phyloP scores from a whole-genome alignment of 1,140 invertebrate genomes.

The Asobara japonica region DNA sequence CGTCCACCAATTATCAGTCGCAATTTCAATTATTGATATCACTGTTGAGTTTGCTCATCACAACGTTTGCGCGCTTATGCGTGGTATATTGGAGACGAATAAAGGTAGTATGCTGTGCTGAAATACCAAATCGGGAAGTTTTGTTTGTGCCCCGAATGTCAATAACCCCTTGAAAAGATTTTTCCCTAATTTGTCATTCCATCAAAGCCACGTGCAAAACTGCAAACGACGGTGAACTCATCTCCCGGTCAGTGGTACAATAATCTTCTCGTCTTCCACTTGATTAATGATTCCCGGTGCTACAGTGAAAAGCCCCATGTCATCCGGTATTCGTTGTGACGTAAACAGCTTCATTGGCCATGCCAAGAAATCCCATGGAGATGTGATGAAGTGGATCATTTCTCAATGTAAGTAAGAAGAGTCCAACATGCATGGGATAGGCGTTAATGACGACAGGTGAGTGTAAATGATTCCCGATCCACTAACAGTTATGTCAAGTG shows the following conservation, averaged over 20 bases:
- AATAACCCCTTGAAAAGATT: too few relatives aligned
- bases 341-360: slow-evolving; percentile 48
- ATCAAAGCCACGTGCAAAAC: not conserved
- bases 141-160: too few relatives aligned
- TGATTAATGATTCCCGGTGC: slow-evolving; percentile 59
- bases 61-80: too few relatives aligned
- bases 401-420: not conserved
- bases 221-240: not conserved
- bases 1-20: too few relatives aligned
- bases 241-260: not conserved
- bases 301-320: slow-evolving; percentile 49
- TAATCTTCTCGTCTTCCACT: slow-evolving; percentile 14
- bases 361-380: not conserved
- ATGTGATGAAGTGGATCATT: slow-evolving; percentile 7
- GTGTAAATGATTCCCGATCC: not conserved
- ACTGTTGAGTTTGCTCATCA: too few relatives aligned
- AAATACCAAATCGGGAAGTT: too few relatives aligned
- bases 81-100: too few relatives aligned
- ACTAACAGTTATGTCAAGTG: too few relatives aligned
- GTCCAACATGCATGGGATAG: slow-evolving; percentile 22
- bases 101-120: too few relatives aligned
- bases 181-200: too few relatives aligned
- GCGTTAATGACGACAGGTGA: slow-evolving; percentile 35
- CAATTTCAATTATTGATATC: too few relatives aligned
- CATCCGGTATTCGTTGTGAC: slow-evolving; percentile 49